Conservation (phyloP, 2,888 invertebrate species). For the Acleris sparsana region DNA sequence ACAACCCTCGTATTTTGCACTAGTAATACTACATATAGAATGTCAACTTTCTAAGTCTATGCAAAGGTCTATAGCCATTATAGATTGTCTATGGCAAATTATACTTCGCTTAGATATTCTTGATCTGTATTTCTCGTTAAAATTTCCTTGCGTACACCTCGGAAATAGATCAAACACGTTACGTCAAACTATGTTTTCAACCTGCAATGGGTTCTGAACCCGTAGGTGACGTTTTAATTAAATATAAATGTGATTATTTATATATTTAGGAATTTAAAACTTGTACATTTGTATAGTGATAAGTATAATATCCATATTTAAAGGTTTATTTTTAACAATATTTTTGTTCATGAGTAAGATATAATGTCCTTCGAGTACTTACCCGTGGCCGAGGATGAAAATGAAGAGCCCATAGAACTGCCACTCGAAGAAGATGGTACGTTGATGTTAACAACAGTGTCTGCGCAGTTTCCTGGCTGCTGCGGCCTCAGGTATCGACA, state of each 20-base stretch:
- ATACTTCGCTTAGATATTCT: conserved; percentile 31
- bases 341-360: conserved; percentile 78
- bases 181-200: conserved; percentile 75
- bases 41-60: conserved; percentile 73
- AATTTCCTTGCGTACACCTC: conserved; percentile 48
- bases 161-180: conserved; percentile 57
- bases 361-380: conserved; percentile 87
- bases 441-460: conserved; percentile 94
- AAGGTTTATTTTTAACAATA: conserved; percentile 69
- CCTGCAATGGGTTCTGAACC: conserved; percentile 82
- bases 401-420: conserved; percentile 98
- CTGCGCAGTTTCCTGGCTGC: conserved; percentile 98
- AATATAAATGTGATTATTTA: conserved; percentile 64
- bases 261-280: conserved; percentile 70
- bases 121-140: conserved; percentile 34
- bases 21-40: conserved; percentile 30
- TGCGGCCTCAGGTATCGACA: conserved; percentile 98
- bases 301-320: conserved; percentile 68
- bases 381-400: conserved; percentile 98
- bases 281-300: conserved; percentile 79
- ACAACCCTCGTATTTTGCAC: no score
- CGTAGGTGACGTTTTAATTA: conserved; percentile 80
- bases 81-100: conserved; percentile 27
- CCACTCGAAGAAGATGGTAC: conserved; percentile 98
- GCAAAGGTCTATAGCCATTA: conserved; percentile 64